Evolutionary conservation across 2,113 vertebrate species (phyloP).

Genomic region (Delphinapterus leucas): DNA sequence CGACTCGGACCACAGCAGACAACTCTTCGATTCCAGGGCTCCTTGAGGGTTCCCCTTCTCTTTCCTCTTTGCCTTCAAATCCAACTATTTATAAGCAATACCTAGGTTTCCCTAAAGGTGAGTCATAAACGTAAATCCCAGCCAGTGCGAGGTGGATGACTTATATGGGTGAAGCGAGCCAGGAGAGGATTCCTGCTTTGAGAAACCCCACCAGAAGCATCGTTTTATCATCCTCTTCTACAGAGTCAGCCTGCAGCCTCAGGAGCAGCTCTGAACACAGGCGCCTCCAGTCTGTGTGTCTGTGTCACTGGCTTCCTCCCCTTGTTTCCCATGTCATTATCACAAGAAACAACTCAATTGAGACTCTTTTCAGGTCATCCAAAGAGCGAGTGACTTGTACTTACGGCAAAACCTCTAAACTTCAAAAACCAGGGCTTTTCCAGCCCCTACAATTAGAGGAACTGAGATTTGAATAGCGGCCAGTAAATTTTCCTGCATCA

Average conservation of each 20-base stretch:
- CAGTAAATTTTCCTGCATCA: conserved; percentile 53
- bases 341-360: conserved; percentile 19
- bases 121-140: conserved; percentile 3
- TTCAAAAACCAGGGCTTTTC: neutral
- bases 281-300: neutral
- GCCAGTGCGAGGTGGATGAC: neutral
- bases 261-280: neutral
- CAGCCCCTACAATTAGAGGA: neutral
- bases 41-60: neutral
- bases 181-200: neutral
- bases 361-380: neutral
- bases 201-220: neutral
- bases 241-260: neutral
- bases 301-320: neutral
- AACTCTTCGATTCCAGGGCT: neutral
- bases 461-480: conserved; percentile 32
- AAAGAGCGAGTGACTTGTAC: neutral
- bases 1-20: neutral
- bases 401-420: neutral
- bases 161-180: neutral
- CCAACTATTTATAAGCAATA: neutral
- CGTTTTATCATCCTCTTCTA: neutral
- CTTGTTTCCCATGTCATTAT: neutral
- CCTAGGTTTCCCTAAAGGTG: neutral
- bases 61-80: neutral